Conservation (phyloP, 2,888 invertebrate genomes). For the Elmis aenea region DNA sequence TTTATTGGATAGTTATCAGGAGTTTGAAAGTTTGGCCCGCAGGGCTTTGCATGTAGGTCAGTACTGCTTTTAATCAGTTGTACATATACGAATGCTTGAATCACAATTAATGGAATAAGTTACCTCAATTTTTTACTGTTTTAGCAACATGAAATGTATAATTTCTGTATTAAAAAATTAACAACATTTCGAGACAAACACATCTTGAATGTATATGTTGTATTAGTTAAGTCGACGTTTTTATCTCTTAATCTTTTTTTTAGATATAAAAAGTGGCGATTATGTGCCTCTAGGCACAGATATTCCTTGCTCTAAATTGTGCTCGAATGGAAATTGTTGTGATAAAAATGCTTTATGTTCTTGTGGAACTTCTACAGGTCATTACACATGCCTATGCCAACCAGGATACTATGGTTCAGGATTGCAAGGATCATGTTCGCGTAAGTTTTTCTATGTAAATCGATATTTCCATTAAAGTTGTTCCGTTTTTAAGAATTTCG, state of each 20-base stretch:
- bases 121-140: too few species aligned
- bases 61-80: too few species aligned
- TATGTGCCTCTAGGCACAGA: conserved; percentile 50
- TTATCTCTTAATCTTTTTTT: too few species aligned
- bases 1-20: conserved; percentile 61
- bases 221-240: too few species aligned
- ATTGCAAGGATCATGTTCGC: conserved; percentile 53
- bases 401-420: conserved; percentile 63
- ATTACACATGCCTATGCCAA: conserved; percentile 63
- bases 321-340: conserved; percentile 53
- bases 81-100: too few species aligned
- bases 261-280: conserved; percentile 59
- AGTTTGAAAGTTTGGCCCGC: conserved; percentile 64
- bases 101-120: too few species aligned
- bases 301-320: conserved; percentile 52
- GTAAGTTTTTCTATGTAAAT: conserved; percentile 50
- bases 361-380: conserved; percentile 64
- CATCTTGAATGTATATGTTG: too few species aligned
- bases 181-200: too few species aligned
- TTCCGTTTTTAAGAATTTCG: conserved; percentile 1
- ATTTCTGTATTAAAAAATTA: too few species aligned
- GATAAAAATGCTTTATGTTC: conserved; percentile 57
- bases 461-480: not conserved
- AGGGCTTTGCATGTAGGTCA: conserved; percentile 63
- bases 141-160: too few species aligned